Evolutionary conservation across 2,888 invertebrate genomes (phyloP).

Genomic region (Agriopis aurantiaria): DNA sequence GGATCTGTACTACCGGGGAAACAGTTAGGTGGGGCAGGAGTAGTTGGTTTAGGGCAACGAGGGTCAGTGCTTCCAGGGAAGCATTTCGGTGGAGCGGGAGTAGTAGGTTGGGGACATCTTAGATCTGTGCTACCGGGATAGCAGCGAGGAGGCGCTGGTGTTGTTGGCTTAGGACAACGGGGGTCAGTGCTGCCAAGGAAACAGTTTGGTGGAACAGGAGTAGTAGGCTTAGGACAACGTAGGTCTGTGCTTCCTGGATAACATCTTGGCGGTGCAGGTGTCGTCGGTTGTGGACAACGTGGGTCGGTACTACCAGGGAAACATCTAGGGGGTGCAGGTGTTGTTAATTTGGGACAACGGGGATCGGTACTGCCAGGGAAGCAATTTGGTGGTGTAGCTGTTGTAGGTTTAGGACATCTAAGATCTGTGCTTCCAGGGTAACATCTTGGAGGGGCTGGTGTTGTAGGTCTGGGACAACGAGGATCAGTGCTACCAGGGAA

Average conservation of each 20-base stretch:
- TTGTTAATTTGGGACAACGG: too few species aligned
- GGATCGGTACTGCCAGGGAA: too few species aligned
- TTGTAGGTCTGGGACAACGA: constrained; percentile 23
- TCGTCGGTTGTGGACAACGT: constrained; percentile 31
- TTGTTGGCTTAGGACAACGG: constrained; percentile 36
- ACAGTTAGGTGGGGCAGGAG: constrained; percentile 50
- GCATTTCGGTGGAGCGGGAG: constrained; percentile 47
- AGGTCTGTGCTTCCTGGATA: constrained; percentile 48
- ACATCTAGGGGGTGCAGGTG: too few species aligned
- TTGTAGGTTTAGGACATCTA: too few species aligned
- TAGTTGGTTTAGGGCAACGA: constrained; percentile 55
- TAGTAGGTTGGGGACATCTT: constrained; percentile 54
- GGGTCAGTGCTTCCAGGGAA: constrained; percentile 66
- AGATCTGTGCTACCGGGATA: constrained; percentile 66
- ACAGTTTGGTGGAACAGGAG: constrained; percentile 32
- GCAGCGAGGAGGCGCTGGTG: constrained; percentile 47
- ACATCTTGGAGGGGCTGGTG: too few species aligned
- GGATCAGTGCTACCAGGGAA: constrained; percentile 45
- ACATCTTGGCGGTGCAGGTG: background rate
- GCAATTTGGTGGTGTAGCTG: too few species aligned
- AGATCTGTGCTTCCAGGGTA: too few species aligned
- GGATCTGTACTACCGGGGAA: constrained; percentile 66
- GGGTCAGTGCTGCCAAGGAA: constrained; percentile 36
- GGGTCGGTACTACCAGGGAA: constrained; percentile 6
- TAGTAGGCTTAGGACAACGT: constrained; percentile 39